Conservation (phyloP, 2,797 vertebrate species). For the Phoeniculus purpureus region DNA sequence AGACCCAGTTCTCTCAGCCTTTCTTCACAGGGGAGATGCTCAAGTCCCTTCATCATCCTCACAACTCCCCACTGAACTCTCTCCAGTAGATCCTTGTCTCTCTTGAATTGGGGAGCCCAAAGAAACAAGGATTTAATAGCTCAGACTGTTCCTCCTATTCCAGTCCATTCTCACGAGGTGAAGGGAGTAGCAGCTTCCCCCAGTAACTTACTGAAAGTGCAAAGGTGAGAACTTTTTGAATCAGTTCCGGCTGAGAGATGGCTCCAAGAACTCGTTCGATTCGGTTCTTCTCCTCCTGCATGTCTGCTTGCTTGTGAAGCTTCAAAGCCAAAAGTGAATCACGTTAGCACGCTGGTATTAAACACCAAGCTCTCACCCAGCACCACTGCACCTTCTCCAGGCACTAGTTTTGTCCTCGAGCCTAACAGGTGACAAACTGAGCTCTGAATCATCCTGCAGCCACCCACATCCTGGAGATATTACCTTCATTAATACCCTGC, state of each 20-base stretch:
- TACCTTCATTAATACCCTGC: neutral
- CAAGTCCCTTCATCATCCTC: no score
- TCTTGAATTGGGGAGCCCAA: no score
- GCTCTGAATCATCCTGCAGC: neutral
- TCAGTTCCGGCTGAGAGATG: conserved; percentile 92
- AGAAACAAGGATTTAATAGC: no score
- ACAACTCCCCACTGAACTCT: no score
- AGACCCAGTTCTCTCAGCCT: no score
- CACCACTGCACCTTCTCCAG: neutral
- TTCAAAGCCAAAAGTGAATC: conserved; percentile 44
- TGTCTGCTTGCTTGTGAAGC: conserved; percentile 98
- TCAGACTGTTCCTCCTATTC: neutral
- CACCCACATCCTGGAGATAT: neutral
- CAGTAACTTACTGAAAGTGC: conserved; percentile 90
- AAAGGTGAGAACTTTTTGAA: conserved; percentile 96
- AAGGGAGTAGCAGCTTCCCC: neutral
- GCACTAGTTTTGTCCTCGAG: neutral
- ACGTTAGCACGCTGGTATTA: rapidly evolving
- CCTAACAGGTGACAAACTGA: neutral
- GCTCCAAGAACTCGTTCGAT: conserved; percentile 96
- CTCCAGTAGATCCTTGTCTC: no score
- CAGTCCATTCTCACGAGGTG: rapidly evolving
- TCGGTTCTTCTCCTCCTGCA: conserved; percentile 98
- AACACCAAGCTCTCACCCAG: neutral
- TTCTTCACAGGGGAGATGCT: no score